Conservation (phyloP, 2,888 invertebrate genomes). For the Andricus curvator region DNA sequence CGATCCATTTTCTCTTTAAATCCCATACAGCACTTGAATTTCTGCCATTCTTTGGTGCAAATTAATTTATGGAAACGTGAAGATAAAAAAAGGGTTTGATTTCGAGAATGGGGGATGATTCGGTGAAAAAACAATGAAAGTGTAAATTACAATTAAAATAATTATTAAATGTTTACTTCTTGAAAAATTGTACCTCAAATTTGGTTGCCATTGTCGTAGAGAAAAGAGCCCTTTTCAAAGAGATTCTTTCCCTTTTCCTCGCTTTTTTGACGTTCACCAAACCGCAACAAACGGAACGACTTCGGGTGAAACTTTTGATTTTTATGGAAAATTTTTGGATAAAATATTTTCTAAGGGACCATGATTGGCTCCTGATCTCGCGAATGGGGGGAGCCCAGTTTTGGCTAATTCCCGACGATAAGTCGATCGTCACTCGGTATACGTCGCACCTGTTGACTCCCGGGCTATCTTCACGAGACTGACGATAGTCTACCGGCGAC, state of each 20-base stretch:
- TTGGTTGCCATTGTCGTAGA: conserved; percentile 23
- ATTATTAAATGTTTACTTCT: not conserved
- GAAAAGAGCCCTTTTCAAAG: not conserved
- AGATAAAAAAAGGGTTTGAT: not conserved
- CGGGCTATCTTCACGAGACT: conserved; percentile 77
- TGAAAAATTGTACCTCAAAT: conserved; percentile 24
- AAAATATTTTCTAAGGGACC: conserved; percentile 20
- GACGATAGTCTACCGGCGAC: conserved; percentile 72
- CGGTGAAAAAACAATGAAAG: not conserved
- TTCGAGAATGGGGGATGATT: not conserved
- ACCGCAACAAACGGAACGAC: conserved; percentile 4
- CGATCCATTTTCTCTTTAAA: conserved; percentile 61
- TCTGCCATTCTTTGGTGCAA: not conserved
- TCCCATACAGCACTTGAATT: not conserved
- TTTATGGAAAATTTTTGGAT: not conserved
- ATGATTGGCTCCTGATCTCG: conserved; percentile 43
- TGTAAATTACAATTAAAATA: not conserved
- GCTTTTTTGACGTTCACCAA: conserved; percentile 27
- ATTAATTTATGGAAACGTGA: not conserved
- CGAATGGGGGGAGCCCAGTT: conserved; percentile 18
- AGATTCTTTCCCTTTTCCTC: not conserved
- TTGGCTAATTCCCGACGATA: conserved; percentile 33
- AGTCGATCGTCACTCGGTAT: conserved; percentile 44
- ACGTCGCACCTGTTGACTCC: conserved; percentile 76
- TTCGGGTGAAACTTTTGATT: conserved; percentile 1